Conservation (phyloP, 92 coral and sea anemone species). For the Porites divaricata region DNA sequence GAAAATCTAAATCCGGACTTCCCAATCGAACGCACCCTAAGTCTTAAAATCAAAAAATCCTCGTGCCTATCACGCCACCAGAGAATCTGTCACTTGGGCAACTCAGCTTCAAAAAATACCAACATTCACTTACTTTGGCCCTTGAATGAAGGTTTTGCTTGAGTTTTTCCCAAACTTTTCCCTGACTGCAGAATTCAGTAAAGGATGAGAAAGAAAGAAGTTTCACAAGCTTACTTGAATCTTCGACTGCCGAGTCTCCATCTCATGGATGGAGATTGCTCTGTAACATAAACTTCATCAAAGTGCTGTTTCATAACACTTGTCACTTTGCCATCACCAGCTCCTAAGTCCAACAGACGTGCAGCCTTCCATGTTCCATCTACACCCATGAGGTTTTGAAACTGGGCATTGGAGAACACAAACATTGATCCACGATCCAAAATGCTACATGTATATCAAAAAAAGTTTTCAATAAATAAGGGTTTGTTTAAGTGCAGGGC, state of each 20-base stretch:
- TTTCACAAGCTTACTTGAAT: constrained; percentile 64
- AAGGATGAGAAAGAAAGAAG: not conserved
- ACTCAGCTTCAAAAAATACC: too few species aligned
- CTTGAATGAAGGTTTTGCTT: too few species aligned
- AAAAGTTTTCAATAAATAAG: not conserved
- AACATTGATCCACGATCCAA: constrained; percentile 95
- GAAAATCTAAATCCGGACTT: too few species aligned
- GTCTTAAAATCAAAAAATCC: too few species aligned
- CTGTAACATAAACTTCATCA: constrained; percentile 89
- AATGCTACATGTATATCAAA: constrained; percentile 53
- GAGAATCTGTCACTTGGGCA: too few species aligned
- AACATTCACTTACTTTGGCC: too few species aligned
- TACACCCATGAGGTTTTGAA: constrained; percentile 65
- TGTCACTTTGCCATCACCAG: constrained; percentile 98
- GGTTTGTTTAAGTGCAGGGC: not conserved
- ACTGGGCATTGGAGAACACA: constrained; percentile 89
- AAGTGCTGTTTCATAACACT: constrained; percentile 84
- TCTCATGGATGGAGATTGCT: constrained; percentile 95
- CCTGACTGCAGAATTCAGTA: not conserved
- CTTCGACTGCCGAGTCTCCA: constrained; percentile 88
- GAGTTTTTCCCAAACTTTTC: too few species aligned
- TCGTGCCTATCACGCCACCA: too few species aligned
- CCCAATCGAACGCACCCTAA: too few species aligned
- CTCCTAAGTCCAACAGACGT: constrained; percentile 86
- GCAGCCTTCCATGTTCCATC: constrained; percentile 58